phyloP scores from a whole-genome alignment of 2,113 vertebrate genomes.

The Bos taurus region DNA sequence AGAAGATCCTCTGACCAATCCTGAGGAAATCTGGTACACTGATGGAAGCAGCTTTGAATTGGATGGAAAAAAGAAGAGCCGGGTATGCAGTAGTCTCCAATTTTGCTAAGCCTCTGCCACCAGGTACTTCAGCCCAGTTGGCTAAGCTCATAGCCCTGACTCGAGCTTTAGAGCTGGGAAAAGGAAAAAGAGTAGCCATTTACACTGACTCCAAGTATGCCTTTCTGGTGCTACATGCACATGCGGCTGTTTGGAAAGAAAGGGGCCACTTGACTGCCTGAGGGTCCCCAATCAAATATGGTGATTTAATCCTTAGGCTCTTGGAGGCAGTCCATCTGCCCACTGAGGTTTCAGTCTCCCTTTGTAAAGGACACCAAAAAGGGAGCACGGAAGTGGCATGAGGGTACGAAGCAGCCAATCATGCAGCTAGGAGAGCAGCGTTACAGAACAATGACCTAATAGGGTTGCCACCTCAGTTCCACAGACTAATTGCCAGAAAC shows the following conservation, averaged over 20 bases:
- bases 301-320: background rate
- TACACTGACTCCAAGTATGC: background rate
- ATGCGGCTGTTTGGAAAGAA: background rate
- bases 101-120: background rate
- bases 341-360: background rate
- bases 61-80: background rate
- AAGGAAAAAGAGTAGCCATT: background rate
- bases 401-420: fast-evolving
- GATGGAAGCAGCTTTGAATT: background rate
- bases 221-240: background rate
- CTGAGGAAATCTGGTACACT: background rate
- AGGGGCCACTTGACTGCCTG: fast-evolving
- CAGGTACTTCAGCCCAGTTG: background rate
- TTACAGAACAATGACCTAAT: background rate
- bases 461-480: background rate
- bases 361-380: background rate
- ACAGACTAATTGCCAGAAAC: background rate
- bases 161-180: background rate
- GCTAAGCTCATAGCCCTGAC: background rate
- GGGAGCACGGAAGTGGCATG: fast-evolving
- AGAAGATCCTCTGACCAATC: too few species aligned
- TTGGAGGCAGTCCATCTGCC: background rate
- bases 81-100: background rate
- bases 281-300: background rate
- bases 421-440: background rate